Evolutionary conservation across 2,113 vertebrate genomes (phyloP).

Genomic region (Lichenostomus cassidix): DNA sequence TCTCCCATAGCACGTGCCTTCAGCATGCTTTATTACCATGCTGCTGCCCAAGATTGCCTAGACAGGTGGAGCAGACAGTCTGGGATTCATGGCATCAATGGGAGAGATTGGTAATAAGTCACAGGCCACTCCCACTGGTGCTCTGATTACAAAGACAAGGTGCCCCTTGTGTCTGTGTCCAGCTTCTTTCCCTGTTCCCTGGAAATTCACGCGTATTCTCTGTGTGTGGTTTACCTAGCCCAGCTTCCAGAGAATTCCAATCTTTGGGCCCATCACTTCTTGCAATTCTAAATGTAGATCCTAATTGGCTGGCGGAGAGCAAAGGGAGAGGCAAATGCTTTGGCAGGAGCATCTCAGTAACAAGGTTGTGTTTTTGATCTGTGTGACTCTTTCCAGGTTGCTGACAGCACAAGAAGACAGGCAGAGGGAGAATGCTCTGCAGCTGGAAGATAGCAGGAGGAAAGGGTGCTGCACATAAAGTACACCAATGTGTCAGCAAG

Average conservation of each 20-base stretch:
- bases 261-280: background rate
- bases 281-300: background rate
- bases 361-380: background rate
- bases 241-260: fast-evolving
- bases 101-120: background rate
- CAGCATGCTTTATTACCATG: background rate
- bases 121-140: background rate
- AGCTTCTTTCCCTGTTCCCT: background rate
- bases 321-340: background rate
- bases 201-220: background rate
- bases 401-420: conserved; percentile 74
- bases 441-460: conserved; percentile 60
- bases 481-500: background rate
- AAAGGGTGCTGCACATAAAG: conserved; percentile 72
- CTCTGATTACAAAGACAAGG: background rate
- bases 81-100: fast-evolving
- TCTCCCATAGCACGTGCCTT: background rate
- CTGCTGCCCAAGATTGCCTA: background rate
- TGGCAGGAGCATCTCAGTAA: background rate
- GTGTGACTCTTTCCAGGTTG: conserved; percentile 65
- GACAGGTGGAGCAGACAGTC: background rate
- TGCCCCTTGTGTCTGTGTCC: background rate
- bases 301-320: background rate
- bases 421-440: conserved; percentile 71
- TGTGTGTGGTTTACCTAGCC: background rate